Percentiles rank a stretch among this genome's conserved stretches.
These are phyloP conservation scores for Arion vulgaris DNA, from an alignment of 1,140 invertebrate genomes.

Conservation along the genomic window DNA sequence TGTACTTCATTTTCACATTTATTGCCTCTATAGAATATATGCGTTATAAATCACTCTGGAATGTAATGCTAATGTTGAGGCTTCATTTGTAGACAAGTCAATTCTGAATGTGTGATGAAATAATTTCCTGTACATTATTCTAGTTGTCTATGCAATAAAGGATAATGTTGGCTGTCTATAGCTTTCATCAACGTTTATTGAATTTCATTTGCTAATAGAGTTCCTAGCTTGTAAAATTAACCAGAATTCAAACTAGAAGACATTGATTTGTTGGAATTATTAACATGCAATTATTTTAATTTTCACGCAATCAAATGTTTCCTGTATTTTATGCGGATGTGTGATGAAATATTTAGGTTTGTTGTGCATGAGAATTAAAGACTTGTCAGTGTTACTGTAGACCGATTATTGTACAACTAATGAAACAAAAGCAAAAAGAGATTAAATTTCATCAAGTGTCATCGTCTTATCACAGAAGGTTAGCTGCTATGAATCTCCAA, in stretches of 20 bases:
- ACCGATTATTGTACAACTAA: no score
- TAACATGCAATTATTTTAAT: conserved; percentile 5
- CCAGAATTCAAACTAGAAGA: not conserved
- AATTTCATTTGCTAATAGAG: conserved; percentile 11
- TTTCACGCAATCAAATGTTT: not conserved
- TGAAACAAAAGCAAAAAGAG: no score
- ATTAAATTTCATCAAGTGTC: no score
- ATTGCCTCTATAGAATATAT: not conserved
- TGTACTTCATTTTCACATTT: not conserved
- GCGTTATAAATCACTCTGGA: not conserved
- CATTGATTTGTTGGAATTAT: conserved; percentile 4
- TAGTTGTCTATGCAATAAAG: not conserved
- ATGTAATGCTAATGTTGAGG: not conserved
- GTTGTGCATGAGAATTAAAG: no score
- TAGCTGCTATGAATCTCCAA: no score
- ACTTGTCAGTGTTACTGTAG: no score
- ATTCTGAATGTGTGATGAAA: not conserved
- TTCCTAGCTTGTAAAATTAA: not conserved
- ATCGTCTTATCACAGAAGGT: no score
- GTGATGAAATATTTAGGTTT: no score
- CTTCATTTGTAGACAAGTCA: not conserved
- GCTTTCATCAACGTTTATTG: not conserved
- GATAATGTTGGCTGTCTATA: not conserved
- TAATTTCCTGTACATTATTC: not conserved
- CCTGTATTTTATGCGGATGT: not conserved